Evolutionary conservation across 1,140 invertebrate species (phyloP).

Genomic region (Diachasma alloeum): DNA sequence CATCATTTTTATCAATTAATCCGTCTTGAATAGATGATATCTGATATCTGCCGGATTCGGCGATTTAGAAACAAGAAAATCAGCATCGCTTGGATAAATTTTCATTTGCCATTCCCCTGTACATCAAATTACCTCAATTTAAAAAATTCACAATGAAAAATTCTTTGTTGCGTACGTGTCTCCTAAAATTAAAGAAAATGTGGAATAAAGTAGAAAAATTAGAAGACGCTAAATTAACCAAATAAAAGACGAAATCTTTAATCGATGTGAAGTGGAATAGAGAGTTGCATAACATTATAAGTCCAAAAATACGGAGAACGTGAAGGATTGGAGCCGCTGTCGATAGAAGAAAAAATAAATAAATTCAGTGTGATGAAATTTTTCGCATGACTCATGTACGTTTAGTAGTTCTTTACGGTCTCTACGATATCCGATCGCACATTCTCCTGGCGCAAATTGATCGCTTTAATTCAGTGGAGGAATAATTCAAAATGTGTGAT

Average conservation of each 20-base stretch:
- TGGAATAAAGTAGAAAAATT: conserved; percentile 20
- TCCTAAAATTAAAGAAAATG: neutral
- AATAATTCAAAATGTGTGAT: neutral
- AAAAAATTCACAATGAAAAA: conserved; percentile 13
- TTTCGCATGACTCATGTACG: too few species aligned
- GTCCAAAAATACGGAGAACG: too few species aligned
- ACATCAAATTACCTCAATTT: conserved; percentile 16
- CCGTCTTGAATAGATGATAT: too few species aligned
- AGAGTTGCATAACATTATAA: too few species aligned
- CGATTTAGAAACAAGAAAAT: neutral
- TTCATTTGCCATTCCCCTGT: neutral
- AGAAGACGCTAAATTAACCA: conserved; percentile 12
- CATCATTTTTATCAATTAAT: conserved; percentile 4
- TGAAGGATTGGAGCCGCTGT: conserved; percentile 16
- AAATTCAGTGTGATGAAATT: conserved; percentile 3
- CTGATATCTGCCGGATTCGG: neutral
- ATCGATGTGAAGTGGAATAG: neutral
- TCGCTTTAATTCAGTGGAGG: neutral
- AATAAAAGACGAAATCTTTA: neutral
- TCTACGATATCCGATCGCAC: neutral
- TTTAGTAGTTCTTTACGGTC: neutral
- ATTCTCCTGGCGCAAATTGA: neutral
- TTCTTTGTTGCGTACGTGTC: neutral
- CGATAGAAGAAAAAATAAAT: conserved; percentile 6
- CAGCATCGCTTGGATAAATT: neutral